A percentile compares a stretch with the other conserved stretches of the same genome.
Conservation (phyloP, 2,113 vertebrate genomes). For the Miniopterus natalensis region DNA sequence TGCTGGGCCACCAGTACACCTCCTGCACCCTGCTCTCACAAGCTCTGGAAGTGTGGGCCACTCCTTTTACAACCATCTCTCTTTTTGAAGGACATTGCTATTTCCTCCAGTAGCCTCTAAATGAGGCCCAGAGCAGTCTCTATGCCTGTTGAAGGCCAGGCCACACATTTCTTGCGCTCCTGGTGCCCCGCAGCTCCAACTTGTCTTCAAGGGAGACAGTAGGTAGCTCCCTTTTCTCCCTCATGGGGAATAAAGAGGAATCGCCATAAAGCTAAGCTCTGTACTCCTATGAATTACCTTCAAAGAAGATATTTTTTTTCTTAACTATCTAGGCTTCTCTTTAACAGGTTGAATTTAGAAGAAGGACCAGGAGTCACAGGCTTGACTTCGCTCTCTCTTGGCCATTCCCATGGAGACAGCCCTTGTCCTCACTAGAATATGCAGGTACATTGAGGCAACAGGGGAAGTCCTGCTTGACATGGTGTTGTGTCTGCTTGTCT, state of each 20-base stretch:
- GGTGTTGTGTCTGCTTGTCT: not conserved
- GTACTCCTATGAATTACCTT: not conserved
- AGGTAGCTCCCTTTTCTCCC: not conserved
- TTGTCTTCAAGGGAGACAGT: not conserved
- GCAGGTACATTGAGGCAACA: not conserved
- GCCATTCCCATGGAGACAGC: not conserved
- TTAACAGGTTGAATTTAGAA: not conserved
- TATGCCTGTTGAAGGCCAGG: not conserved
- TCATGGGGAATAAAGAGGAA: not conserved
- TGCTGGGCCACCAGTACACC: not conserved
- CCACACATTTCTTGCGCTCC: not conserved
- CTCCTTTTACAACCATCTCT: not conserved
- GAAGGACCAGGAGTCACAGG: not conserved
- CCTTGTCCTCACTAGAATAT: not conserved
- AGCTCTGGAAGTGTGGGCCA: not conserved
- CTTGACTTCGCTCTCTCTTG: not conserved
- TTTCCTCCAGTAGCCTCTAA: not conserved
- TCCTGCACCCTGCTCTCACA: not conserved
- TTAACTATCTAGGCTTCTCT: not conserved
- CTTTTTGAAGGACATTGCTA: not conserved
- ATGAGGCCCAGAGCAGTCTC: not conserved
- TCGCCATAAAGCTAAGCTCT: not conserved
- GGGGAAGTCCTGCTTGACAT: not conserved
- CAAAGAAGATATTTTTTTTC: not conserved
- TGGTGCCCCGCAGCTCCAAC: not conserved